Evolutionary conservation across 2,113 vertebrate species (phyloP).

Genomic region (Eptesicus fuscus): DNA sequence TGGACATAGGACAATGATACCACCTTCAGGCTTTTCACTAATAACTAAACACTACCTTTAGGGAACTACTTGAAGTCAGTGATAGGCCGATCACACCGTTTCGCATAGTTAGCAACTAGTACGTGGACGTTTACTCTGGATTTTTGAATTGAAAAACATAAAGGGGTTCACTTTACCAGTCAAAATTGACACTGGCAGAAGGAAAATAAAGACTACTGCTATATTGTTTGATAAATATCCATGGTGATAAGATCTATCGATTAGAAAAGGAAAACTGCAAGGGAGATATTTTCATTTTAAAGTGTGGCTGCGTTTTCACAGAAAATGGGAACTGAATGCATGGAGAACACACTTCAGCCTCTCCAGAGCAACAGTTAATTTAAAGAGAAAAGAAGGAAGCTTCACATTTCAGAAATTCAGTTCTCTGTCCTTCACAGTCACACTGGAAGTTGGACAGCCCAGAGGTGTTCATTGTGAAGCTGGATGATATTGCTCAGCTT

Average conservation of each 20-base stretch:
- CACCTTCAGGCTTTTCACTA: neutral
- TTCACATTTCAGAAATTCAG: conserved; percentile 17
- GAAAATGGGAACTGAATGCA: neutral
- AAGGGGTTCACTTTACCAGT: neutral
- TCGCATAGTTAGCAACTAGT: neutral
- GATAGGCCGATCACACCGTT: neutral
- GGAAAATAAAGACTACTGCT: neutral
- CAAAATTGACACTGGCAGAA: neutral
- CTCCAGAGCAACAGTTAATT: neutral
- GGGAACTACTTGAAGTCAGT: neutral
- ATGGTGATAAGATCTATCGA: neutral
- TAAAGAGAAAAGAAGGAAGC: neutral
- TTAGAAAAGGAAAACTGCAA: conserved; percentile 15
- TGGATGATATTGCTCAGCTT: neutral
- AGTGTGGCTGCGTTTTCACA: neutral
- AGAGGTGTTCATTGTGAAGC: neutral
- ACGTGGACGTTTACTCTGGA: neutral
- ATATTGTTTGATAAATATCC: neutral
- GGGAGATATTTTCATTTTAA: conserved; percentile 28
- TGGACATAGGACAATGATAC: neutral
- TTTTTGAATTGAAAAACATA: conserved; percentile 5
- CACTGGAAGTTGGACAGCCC: neutral
- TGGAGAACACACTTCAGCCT: neutral
- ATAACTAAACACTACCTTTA: neutral
- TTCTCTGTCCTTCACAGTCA: neutral